A percentile compares a stretch with the other conserved stretches of the same genome.
Conservation (phyloP, 2,888 invertebrate genomes). For the Iselma pallidipennis region DNA sequence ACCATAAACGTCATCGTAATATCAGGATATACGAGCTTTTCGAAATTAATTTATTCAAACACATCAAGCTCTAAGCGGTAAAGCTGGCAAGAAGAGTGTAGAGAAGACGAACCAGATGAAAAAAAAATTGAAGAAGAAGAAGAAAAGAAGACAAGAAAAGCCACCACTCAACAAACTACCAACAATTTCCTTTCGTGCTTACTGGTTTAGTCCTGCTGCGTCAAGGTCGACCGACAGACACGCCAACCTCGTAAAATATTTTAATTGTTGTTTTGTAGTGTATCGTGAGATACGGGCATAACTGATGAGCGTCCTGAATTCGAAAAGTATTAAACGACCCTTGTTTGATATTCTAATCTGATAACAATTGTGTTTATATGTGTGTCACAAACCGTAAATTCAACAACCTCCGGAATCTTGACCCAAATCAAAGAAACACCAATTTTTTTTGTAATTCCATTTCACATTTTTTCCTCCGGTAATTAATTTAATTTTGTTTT, state of each 20-base stretch:
- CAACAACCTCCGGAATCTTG: not conserved
- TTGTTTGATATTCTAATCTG: slow-evolving; percentile 11
- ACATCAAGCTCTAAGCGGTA: slow-evolving; percentile 26
- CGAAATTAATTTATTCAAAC: slow-evolving; percentile 25
- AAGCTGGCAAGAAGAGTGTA: slow-evolving; percentile 10
- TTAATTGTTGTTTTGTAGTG: slow-evolving; percentile 41
- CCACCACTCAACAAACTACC: slow-evolving; percentile 6
- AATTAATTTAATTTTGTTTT: no score
- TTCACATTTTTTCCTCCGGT: no score
- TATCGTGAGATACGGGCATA: slow-evolving; percentile 47
- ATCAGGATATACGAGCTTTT: slow-evolving; percentile 1
- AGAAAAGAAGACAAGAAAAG: not conserved
- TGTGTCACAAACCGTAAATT: no score
- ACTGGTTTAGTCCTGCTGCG: slow-evolving; percentile 29
- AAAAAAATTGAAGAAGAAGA: no score
- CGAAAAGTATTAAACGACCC: not conserved
- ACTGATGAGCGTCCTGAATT: slow-evolving; percentile 38
- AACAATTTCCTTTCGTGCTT: not conserved
- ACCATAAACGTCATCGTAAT: slow-evolving; percentile 15
- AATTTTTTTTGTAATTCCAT: no score
- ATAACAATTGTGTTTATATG: slow-evolving; percentile 2
- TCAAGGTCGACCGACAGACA: slow-evolving; percentile 41
- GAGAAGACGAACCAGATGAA: not conserved
- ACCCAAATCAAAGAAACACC: not conserved
- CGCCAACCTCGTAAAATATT: slow-evolving; percentile 48